A percentile compares a stretch with the other conserved stretches of the same genome.
Evolutionary conservation across 2,888 invertebrate genomes (phyloP).

Genomic region (Aethes cnicana): DNA sequence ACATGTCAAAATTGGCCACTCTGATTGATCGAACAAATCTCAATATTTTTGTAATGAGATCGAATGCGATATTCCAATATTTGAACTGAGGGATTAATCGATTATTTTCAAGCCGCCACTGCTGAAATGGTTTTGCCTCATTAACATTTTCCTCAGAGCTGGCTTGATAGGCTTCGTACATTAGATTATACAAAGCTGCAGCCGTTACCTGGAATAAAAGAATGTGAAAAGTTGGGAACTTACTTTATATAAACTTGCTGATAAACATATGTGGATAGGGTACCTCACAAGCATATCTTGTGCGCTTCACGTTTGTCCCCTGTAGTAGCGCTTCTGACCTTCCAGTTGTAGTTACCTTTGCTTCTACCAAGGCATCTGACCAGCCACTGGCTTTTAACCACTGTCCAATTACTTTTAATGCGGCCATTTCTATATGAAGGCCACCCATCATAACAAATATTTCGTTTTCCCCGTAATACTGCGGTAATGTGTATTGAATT

Average conservation of each 20-base stretch:
- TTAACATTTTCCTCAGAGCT: not conserved
- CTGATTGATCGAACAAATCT: not conserved
- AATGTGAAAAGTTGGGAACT: too few relatives aligned
- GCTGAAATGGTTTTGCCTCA: not conserved
- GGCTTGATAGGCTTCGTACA: not conserved
- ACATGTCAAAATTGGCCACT: not conserved
- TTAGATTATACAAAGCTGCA: not conserved
- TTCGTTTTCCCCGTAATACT: not conserved
- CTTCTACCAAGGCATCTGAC: not conserved
- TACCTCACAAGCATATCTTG: not conserved
- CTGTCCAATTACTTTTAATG: not conserved
- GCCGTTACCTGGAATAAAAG: not conserved
- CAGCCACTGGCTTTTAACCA: not conserved
- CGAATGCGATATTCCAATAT: not conserved
- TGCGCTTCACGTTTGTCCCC: not conserved
- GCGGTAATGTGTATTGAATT: not conserved
- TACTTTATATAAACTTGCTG: too few relatives aligned
- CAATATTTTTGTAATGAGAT: not conserved
- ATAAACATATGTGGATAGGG: too few relatives aligned
- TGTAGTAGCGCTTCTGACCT: not conserved
- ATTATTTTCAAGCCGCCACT: not conserved
- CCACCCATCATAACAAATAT: not conserved
- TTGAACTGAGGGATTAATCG: not conserved
- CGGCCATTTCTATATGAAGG: not conserved
- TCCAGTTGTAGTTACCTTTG: not conserved